Conservation (phyloP, 2,113 vertebrate species). For the Piprites chloris region DNA sequence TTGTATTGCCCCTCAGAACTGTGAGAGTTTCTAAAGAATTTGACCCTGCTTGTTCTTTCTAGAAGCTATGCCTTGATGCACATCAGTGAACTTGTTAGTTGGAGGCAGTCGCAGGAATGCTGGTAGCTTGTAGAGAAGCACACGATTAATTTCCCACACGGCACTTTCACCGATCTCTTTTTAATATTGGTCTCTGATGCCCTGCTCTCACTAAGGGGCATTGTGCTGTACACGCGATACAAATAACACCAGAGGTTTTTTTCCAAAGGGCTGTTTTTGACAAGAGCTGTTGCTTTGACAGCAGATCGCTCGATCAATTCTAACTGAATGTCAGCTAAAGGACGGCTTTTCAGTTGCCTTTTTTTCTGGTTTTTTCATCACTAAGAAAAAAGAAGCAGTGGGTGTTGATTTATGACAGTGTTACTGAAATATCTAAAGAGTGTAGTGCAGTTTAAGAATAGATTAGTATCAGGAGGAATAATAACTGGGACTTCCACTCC, state of each 20-base stretch:
- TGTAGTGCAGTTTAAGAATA: constrained; percentile 61
- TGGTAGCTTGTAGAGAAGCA: neutral
- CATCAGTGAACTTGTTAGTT: constrained; percentile 5
- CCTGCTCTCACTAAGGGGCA: neutral
- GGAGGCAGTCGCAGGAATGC: neutral
- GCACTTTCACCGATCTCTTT: neutral
- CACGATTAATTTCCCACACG: neutral
- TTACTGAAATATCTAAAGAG: constrained; percentile 66
- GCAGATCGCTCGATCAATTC: constrained; percentile 58
- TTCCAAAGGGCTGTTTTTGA: constrained; percentile 51
- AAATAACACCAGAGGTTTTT: constrained; percentile 30
- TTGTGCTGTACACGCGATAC: neutral
- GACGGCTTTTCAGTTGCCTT: neutral
- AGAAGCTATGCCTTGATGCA: constrained; percentile 23
- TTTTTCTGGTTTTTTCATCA: neutral
- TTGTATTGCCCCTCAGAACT: neutral
- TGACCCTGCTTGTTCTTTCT: neutral
- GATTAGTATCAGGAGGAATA: constrained; percentile 38
- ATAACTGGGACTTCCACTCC: neutral
- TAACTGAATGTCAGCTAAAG: constrained; percentile 40
- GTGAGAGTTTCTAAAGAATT: constrained; percentile 15
- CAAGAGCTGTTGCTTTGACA: constrained; percentile 3
- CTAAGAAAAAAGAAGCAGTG: constrained; percentile 55
- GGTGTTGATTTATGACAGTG: constrained; percentile 54
- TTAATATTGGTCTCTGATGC: fast-evolving